Base-by-base conservation (phyloP, 2,888 invertebrate species). In the Octonoba sinensis region DNA sequence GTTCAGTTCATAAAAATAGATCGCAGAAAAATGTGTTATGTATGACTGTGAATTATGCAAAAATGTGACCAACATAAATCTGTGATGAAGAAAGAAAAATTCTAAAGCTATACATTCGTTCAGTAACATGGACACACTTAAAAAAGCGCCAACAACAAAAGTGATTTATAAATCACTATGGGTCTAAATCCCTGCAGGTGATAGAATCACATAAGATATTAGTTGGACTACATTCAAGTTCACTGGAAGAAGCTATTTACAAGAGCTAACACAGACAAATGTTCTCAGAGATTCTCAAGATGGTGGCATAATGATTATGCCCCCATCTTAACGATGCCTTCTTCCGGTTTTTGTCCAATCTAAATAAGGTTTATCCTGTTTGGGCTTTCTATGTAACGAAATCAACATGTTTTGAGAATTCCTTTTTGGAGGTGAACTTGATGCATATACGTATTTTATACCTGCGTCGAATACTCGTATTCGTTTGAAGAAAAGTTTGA, bases 241-340 rank as follows among this genome's bases (percentile, higher is more conserved):
- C 76, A 66, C 75, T 76, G 76, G 76, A 82, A 73, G 79, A 73
- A 82, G 81, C 81, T 82, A 82, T 82, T 20, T 82, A 82, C 81
- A 82, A 27, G 70, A 82, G 70, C 81, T 82, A 82, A 74, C 74
- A 74, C 74, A 81, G 74, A 74, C 81, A 64, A 73, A 81, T n/a
- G 67, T 22, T 71, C 57, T 66, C 82, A 1, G 91, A 91, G 59
- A 91, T 88, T 90, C 90, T 91, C 83, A 88, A 88, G n/a, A 91
- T 90, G 3, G 87, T 86, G 18, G 90, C 91, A 83, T 86, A 86
- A n/a, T 13, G 15, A 67, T 60, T 60, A 67, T 67, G 22, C 69
- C 47, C 57, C 64, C n/a, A 66, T 67, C 71, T 66, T 65, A 24
- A 75, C 47, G 44, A 51, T 44, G 20, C 60, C 66, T 57, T 44